A percentile compares a stretch with the other conserved stretches of the same genome.
phyloP scores from a whole-genome alignment of 2,113 vertebrate genomes.

The Miniopterus natalensis region DNA sequence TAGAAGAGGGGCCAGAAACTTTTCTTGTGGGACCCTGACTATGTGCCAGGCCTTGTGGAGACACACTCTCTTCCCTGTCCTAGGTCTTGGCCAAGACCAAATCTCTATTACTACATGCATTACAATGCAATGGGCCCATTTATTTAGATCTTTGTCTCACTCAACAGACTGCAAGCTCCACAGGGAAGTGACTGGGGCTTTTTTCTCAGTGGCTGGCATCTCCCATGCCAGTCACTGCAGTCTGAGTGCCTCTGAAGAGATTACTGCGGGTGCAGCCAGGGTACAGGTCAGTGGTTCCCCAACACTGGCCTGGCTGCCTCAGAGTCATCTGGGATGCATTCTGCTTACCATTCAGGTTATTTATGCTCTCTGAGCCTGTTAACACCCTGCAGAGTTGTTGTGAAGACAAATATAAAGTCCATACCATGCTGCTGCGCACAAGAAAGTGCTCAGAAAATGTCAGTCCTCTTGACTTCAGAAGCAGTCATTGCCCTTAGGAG shows the following conservation, averaged over 20 bases:
- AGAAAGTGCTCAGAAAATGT: neutral
- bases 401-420: conserved; percentile 3
- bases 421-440: neutral
- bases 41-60: neutral
- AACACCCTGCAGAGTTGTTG: neutral
- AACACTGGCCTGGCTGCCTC: neutral
- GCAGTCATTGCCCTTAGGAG: neutral
- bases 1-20: neutral
- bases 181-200: neutral
- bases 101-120: neutral
- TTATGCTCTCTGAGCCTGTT: neutral
- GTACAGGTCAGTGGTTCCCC: neutral
- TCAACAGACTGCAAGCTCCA: neutral
- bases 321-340: neutral
- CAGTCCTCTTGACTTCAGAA: neutral
- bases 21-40: neutral
- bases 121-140: neutral
- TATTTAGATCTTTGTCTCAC: neutral
- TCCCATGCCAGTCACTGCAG: neutral
- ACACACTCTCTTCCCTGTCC: neutral
- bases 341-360: neutral
- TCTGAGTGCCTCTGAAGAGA: neutral
- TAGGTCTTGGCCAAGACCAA: neutral
- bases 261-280: neutral
- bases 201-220: neutral